Conservation (phyloP, 1,140 invertebrate genomes). For the Periplaneta americana region DNA sequence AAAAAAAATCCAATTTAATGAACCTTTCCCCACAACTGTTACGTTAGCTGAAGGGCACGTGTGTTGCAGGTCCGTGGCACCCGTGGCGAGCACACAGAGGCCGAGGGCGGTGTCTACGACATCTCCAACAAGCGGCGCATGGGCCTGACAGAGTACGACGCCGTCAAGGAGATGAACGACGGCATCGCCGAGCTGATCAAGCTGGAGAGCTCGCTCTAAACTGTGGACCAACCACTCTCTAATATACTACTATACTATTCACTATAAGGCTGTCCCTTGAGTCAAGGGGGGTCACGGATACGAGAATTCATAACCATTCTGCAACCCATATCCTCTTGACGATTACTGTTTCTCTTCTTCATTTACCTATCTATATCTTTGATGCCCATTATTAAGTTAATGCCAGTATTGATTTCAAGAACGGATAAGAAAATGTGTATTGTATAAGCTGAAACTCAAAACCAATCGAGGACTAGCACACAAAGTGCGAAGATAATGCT, state of each 20-base stretch:
- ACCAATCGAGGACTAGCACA: background rate
- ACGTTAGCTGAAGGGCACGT: too few relatives aligned
- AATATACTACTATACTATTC: background rate
- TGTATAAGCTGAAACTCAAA: too few relatives aligned
- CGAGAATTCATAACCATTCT: background rate
- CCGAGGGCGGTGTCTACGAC: conserved; percentile 90
- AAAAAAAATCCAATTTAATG: too few relatives aligned
- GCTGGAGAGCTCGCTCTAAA: conserved; percentile 51
- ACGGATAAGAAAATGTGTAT: background rate
- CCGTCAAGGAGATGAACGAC: conserved; percentile 88
- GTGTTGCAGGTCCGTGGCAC: conserved; percentile 67
- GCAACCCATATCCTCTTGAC: conserved; percentile 6
- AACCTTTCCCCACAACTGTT: too few relatives aligned
- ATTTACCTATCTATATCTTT: background rate
- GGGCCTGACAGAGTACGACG: conserved; percentile 81
- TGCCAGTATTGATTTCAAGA: background rate
- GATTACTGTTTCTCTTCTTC: background rate
- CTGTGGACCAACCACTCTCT: conserved; percentile 2
- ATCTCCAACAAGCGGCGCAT: conserved; percentile 88
- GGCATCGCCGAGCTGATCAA: conserved; percentile 88
- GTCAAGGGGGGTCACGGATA: background rate
- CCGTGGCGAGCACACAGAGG: conserved; percentile 91
- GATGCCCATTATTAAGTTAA: background rate
- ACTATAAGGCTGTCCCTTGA: background rate
- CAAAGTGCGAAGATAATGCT: background rate